A percentile compares a stretch with the other conserved stretches of the same genome.
Evolutionary conservation across 2,113 vertebrate genomes (phyloP).

Genomic region (Motacilla tschutschensis): DNA sequence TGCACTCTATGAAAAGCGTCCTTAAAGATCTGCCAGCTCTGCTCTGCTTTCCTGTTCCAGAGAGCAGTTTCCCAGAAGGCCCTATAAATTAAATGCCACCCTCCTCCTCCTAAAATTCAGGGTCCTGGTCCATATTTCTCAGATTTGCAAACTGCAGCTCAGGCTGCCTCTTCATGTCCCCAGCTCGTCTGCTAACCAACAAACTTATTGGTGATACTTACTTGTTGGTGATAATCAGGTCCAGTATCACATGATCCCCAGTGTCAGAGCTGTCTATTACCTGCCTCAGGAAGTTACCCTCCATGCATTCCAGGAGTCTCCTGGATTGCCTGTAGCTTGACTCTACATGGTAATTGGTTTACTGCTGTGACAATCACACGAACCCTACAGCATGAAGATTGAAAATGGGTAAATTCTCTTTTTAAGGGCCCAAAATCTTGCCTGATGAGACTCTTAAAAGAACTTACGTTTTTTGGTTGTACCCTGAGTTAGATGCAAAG

Average conservation of each 20-base stretch:
- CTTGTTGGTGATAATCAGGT: neutral
- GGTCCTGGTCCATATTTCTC: neutral
- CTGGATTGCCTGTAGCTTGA: neutral
- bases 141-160: neutral
- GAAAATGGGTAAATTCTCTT: neutral
- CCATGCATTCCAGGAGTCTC: neutral
- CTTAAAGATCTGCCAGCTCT: neutral
- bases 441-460: neutral
- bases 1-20: rapidly evolving
- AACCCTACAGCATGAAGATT: neutral
- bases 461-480: rapidly evolving
- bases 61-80: neutral
- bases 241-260: rapidly evolving
- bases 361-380: neutral
- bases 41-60: neutral
- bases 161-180: neutral
- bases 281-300: neutral
- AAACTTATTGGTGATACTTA: neutral
- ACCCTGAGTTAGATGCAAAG: neutral
- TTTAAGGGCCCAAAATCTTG: neutral
- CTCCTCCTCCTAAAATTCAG: neutral
- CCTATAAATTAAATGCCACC: neutral
- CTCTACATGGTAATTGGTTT: neutral
- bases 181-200: neutral
- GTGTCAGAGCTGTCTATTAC: neutral